Evolutionary conservation across 1,140 invertebrate genomes (phyloP), one percentile per base, ranked within the genome.

Genomic region (Scaptodrosophila lebanonensis): DNA sequence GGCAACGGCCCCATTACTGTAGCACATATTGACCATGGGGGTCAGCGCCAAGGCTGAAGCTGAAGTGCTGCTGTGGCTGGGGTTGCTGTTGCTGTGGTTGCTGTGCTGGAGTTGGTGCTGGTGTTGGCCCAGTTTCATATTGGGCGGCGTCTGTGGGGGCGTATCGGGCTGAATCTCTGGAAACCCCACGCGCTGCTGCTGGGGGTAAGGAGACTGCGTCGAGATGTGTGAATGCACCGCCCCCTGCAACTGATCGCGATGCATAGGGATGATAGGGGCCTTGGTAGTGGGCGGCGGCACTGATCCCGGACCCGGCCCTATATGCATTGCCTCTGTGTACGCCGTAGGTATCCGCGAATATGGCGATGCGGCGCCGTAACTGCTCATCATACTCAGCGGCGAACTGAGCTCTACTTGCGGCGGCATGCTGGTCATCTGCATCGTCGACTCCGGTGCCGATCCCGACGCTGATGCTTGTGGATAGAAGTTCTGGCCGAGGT

Each of bases 61-160:
- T 43, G 75, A 79, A 50, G 48, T 70, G 72, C 36, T 65, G 57
- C 45, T 67, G 58, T 20, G 63, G 47, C 17, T 66, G 53, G 18
- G 48, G 49, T 15, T 58, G 49, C 2, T 52, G 50, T 18, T 76
- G 66, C 9, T 63, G 50, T 16, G 59, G 48, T 36, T 51, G 35
- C 22, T 63, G 56, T 40, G 43, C 33, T n/a, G n/a, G n/a, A n/a
- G n/a, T n/a, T n/a, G n/a, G n/a, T n/a, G n/a, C n/a, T n/a, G n/a
- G n/a, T n/a, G n/a, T n/a, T 44, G 57, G 51, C 44, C 92, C 85
- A 95, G 90, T 84, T 95, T 96, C 92, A 95, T 94, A 87, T 94
- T 96, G 83, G 95, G 95, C 43, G 95, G 95, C 38, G 95, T 97
- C 88, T 96, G 95, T 2, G 95, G 95, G 51, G 95, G 95, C 13